A percentile compares a stretch with the other conserved stretches of the same genome.
Conservation (phyloP, 2,113 vertebrate genomes). For the Fulmarus glacialis region DNA sequence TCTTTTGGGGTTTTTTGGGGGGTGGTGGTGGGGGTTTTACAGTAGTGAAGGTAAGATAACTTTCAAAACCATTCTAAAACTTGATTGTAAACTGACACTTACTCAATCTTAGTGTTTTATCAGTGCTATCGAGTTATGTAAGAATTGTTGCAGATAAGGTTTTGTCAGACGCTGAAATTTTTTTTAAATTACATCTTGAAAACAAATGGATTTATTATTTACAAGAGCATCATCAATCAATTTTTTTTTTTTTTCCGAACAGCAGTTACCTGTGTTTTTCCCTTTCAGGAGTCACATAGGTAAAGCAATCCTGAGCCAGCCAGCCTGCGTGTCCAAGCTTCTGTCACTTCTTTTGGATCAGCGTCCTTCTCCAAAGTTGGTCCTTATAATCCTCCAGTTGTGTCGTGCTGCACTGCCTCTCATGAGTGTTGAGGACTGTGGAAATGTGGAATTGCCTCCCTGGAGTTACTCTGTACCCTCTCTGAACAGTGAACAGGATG, state of each 20-base stretch:
- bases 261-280: not conserved
- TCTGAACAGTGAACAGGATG: constrained; percentile 91
- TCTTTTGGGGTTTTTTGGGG: not conserved
- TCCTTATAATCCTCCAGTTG: constrained; percentile 95
- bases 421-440: constrained; percentile 98
- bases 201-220: not conserved
- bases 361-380: constrained; percentile 95
- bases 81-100: not conserved
- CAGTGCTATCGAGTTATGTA: not conserved
- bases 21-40: not conserved
- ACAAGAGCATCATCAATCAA: not conserved
- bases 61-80: not conserved
- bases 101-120: not conserved
- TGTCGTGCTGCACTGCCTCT: constrained; percentile 94
- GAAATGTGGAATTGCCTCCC: constrained; percentile 92
- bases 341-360: constrained; percentile 95
- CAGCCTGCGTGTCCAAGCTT: constrained; percentile 98
- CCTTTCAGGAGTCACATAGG: constrained; percentile 93
- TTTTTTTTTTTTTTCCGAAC: not conserved
- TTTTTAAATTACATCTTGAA: not conserved
- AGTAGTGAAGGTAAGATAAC: not conserved
- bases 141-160: not conserved
- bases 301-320: constrained; percentile 97
- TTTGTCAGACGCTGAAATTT: not conserved
- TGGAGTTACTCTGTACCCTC: constrained; percentile 96